Conservation (phyloP, 2,888 invertebrate species). For the Conops quadrifasciatus region DNA sequence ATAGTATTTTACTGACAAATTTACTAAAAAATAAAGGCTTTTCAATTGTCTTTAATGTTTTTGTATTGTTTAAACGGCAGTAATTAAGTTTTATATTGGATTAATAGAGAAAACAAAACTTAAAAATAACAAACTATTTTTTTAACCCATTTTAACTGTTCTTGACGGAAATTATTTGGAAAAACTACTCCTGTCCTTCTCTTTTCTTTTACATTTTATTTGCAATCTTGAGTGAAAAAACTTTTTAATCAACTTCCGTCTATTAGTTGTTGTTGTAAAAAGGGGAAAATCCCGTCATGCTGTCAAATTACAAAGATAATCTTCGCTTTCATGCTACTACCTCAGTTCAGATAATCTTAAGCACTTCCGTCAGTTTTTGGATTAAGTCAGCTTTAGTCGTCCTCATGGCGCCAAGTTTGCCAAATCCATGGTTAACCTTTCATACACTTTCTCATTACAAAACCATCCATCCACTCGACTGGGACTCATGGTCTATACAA, state of each 20-base stretch:
- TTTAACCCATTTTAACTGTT: neutral
- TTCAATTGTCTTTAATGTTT: neutral
- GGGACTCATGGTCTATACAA: too few relatives aligned
- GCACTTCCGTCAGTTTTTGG: constrained; percentile 3
- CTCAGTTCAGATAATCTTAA: neutral
- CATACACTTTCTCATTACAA: neutral
- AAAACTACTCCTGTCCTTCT: neutral
- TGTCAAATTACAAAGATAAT: constrained; percentile 26
- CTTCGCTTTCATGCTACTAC: constrained; percentile 21
- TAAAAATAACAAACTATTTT: neutral
- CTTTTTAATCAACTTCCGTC: neutral
- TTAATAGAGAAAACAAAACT: neutral
- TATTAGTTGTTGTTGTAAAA: neutral
- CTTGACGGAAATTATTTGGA: neutral
- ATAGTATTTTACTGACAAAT: neutral
- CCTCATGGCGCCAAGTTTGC: neutral
- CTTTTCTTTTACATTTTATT: neutral
- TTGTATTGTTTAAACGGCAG: neutral
- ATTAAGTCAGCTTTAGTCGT: constrained; percentile 5
- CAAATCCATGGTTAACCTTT: constrained; percentile 5
- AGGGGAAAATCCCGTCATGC: neutral
- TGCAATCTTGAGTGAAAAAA: neutral
- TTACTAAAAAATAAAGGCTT: neutral
- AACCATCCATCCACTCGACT: neutral
- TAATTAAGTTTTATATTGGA: neutral